Conservation (phyloP, 2,888 invertebrate species). For the Gortyna flavago region DNA sequence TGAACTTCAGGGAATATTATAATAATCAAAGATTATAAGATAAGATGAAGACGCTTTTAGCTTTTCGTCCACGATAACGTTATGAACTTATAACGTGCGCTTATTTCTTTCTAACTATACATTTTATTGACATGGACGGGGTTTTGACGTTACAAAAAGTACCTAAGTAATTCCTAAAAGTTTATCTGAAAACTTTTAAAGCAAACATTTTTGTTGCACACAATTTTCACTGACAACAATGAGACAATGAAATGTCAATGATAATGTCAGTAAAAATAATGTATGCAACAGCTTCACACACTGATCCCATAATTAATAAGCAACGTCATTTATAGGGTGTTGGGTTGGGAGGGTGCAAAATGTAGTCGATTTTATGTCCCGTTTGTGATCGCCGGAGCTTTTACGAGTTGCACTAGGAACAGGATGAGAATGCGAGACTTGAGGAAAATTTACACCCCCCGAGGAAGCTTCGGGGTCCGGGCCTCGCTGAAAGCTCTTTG, state of each 20-base stretch:
- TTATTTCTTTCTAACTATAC: not conserved
- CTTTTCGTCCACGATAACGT: not conserved
- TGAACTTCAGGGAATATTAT: too few relatives aligned
- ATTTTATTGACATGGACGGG: not conserved
- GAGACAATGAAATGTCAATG: not conserved
- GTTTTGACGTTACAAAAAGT: not conserved
- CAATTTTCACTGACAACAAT: not conserved
- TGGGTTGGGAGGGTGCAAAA: conserved; percentile 35
- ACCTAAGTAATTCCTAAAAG: not conserved
- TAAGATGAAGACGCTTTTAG: not conserved
- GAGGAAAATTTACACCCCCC: conserved; percentile 52
- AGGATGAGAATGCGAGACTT: conserved; percentile 49
- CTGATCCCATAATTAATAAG: not conserved
- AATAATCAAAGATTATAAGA: too few relatives aligned
- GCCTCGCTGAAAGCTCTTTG: conserved; percentile 62
- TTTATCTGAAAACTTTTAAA: not conserved
- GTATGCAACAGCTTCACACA: not conserved
- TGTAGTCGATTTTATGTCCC: conserved; percentile 52
- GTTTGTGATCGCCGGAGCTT: conserved; percentile 50
- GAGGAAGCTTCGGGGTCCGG: conserved; percentile 33
- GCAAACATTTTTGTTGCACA: not conserved
- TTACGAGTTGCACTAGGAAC: conserved; percentile 45
- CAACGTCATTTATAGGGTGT: conserved; percentile 27
- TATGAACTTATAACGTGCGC: not conserved
- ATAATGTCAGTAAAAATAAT: not conserved